Evolutionary conservation across 2,113 vertebrate species (phyloP).

Genomic region (Anser cygnoides): DNA sequence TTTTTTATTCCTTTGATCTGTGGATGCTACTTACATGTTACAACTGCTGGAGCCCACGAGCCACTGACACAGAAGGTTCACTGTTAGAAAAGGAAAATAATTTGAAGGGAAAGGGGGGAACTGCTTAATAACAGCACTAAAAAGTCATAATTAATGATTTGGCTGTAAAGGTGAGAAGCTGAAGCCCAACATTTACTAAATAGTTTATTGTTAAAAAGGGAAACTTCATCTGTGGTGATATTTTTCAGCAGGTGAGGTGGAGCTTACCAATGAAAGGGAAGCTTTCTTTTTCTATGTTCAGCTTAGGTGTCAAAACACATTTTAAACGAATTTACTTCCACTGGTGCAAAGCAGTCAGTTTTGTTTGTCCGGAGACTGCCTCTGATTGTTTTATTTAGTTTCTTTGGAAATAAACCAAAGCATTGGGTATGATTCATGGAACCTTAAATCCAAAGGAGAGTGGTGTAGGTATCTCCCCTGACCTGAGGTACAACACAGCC

Average conservation of each 20-base stretch:
- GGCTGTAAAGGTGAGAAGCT: constrained; percentile 17
- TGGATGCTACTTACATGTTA: not conserved
- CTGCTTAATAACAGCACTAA: constrained; percentile 13
- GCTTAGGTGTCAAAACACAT: constrained; percentile 15
- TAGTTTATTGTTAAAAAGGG: constrained; percentile 48
- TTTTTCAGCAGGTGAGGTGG: not conserved
- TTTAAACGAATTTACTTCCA: not conserved
- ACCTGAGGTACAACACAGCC: not conserved
- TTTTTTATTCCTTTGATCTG: not conserved
- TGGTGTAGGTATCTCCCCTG: not conserved
- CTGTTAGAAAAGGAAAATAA: constrained; percentile 37
- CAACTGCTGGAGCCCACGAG: not conserved
- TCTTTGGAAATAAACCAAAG: constrained; percentile 30
- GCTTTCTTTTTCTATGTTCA: constrained; percentile 37
- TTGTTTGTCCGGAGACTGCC: not conserved
- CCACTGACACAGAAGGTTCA: constrained; percentile 10
- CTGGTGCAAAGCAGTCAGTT: not conserved
- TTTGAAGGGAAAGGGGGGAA: not conserved
- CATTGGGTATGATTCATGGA: not conserved
- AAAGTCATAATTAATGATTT: constrained; percentile 54
- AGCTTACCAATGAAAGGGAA: constrained; percentile 26
- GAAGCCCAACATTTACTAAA: constrained; percentile 36
- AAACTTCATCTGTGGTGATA: constrained; percentile 12
- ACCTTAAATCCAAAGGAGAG: not conserved
- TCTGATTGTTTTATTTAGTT: constrained; percentile 2